Base-by-base conservation (phyloP, 64 coral and sea anemone species). In the Trachythela sp. region DNA sequence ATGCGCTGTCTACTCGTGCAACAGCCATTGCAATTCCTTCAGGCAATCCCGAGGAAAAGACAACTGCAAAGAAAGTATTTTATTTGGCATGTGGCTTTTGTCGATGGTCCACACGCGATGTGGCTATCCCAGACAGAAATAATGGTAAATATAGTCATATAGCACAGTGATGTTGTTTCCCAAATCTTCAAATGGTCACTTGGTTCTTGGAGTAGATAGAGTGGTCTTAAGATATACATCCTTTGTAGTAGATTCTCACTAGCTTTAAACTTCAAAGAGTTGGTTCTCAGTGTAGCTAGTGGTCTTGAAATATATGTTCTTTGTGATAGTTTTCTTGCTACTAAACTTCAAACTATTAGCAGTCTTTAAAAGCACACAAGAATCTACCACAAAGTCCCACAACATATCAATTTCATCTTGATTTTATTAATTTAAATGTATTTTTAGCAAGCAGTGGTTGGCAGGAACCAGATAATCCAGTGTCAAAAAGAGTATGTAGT, bases 61-160 rank as follows among this genome's bases (percentile, higher is more conserved):
- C 85, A 3, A 99, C 94, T 67, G 96, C 96, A 30, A 99, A 95
- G 84, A 99, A 99, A 88, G 96, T 99, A 0, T 99, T 93, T 92
- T 99, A 99, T 51, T 24, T 99, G 14, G 96, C 96, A 29, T 99
- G 96, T 93, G 96, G 93, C 9, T 99, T 99, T 27, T 99, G 96
- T 48, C 91, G 96, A 20, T 99, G 96, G 96, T 95, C 96, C 17
- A 95, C 96, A 2, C 88, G 96, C 35, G 96, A 99, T 87, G 89
- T 95, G 39, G 87, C 91, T 2, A 99, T 99, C 76, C 85, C 70
- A 48, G 96, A 99, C 72, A 91, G 90, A 13, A 99, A 77, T 87
- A 94, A 95, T 84, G 96, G 96, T 99, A 50, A 80, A 80, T 30
- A 2, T 9, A 80, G 1, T 34, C 2, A 29, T 14, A 35, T 35